Evolutionary conservation across 2,888 invertebrate species (phyloP).

Genomic region (Ethmia dodecea): DNA sequence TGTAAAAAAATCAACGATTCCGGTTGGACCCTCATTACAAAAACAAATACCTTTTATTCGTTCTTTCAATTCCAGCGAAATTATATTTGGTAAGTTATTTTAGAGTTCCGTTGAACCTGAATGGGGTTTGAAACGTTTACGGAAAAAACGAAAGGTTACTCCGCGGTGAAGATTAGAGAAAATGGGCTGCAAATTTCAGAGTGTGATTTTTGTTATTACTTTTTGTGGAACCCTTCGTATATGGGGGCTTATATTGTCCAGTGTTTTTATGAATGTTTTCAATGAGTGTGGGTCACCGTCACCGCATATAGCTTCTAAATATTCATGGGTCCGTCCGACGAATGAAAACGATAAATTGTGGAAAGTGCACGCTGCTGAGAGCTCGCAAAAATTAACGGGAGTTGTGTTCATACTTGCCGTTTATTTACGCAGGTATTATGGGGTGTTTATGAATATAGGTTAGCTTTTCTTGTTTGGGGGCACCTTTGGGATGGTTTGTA

Average conservation of each 20-base stretch:
- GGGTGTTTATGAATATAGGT: no score
- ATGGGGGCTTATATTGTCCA: constrained; percentile 24
- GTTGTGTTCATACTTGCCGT: constrained; percentile 1
- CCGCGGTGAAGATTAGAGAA: constrained; percentile 4
- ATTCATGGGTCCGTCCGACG: constrained; percentile 41
- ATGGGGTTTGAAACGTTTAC: neutral
- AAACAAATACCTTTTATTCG: constrained; percentile 10
- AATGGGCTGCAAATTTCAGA: constrained; percentile 5
- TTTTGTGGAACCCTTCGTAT: constrained; percentile 9
- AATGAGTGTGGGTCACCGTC: constrained; percentile 31
- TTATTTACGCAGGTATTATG: neutral
- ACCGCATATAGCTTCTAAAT: constrained; percentile 46
- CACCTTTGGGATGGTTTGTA: no score
- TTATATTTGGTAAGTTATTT: constrained; percentile 20
- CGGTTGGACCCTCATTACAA: constrained; percentile 14
- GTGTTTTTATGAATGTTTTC: constrained; percentile 31
- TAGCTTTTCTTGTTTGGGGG: no score
- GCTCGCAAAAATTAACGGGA: constrained; percentile 38
- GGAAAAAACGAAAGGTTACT: no score
- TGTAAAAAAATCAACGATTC: constrained; percentile 11
- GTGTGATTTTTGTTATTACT: constrained; percentile 4
- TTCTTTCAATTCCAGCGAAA: constrained; percentile 14
- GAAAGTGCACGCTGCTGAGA: constrained; percentile 23
- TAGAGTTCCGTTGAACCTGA: constrained; percentile 10
- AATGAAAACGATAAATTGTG: constrained; percentile 42